Conservation (phyloP, 1,140 invertebrate genomes). For the Drosophila mojavensis region DNA sequence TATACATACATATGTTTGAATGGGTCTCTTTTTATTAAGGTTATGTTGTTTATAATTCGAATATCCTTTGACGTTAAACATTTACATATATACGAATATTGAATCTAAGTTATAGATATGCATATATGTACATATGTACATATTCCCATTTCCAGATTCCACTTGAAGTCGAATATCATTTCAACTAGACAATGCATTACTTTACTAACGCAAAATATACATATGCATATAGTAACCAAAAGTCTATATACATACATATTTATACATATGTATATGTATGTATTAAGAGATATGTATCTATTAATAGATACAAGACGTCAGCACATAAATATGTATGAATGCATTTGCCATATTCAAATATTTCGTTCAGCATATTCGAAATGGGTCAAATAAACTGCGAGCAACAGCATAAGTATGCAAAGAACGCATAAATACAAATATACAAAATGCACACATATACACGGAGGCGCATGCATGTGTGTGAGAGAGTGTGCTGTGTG, state of each 20-base stretch:
- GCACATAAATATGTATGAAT: conserved; percentile 1
- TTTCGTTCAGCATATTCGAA: conserved; percentile 14
- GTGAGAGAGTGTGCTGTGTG: not conserved
- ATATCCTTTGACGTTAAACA: too few species aligned
- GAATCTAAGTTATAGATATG: too few species aligned
- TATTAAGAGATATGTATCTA: not conserved
- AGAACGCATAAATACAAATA: not conserved
- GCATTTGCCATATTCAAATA: not conserved
- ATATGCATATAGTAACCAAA: too few species aligned
- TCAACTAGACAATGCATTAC: too few species aligned
- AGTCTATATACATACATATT: too few species aligned
- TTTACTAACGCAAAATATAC: too few species aligned
- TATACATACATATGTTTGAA: not conserved
- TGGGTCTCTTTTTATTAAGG: not conserved
- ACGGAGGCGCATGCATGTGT: not conserved
- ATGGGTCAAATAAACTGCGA: conserved; percentile 36
- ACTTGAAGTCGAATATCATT: too few species aligned
- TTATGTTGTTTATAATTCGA: not conserved
- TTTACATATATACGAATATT: too few species aligned
- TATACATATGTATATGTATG: too few species aligned
- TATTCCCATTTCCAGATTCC: too few species aligned
- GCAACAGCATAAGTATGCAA: conserved; percentile 34
- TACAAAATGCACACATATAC: not conserved
- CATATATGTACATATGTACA: too few species aligned
- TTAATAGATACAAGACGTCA: conserved; percentile 1